Evolutionary conservation across 2,113 vertebrate genomes (phyloP), one percentile per base, ranked within the genome.

Genomic region (Oreotragus oreotragus): DNA sequence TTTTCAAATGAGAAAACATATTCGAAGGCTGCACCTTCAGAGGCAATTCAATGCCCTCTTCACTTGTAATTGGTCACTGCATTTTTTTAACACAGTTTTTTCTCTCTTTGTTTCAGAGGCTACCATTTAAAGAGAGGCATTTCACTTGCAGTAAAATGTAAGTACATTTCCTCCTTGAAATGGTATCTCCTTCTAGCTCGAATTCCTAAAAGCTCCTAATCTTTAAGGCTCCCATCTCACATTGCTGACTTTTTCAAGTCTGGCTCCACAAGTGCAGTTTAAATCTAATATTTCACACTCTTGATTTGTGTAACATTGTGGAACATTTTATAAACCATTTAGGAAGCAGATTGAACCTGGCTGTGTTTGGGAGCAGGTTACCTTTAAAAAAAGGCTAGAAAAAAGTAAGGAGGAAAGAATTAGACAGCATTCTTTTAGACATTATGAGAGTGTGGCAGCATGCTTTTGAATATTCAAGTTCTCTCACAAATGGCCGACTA

Each of bases 141-240:
- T 96, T 98, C 58, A 92, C 95, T 51, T 98, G 97, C 97, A 96
- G 97, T 94, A 98, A 98, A 98, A 94, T 97, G 98, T 98, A 96
- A 98, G 97, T 98, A 97, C 27, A 79, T 84, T 91, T 83, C 80
- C 51, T 76, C 49, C 64, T 95, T 87, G 30, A 84, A 94, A 90
- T 36, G 79, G 49, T 92, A 76, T 89, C 43, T 39, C 23, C 17
- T 93, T 92, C 57, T 95, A 45, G 92, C 60, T 95, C 3, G 95
- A 49, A 76, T 86, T 94, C 57, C 43, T 77, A 77, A 77, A 90
- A 23, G 30, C 73, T 86, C 55, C 84, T 94, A 2, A 25, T 92
- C 81, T 73, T 91, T 21, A 80, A 55, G 91, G 10, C 13, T 89
- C 51, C 91, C 47, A 5, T 73, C 88, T 85, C 51, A 53, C 64